Conservation (phyloP, 64 coral and sea anemone species). For the Stichodactyla helianthus region DNA sequence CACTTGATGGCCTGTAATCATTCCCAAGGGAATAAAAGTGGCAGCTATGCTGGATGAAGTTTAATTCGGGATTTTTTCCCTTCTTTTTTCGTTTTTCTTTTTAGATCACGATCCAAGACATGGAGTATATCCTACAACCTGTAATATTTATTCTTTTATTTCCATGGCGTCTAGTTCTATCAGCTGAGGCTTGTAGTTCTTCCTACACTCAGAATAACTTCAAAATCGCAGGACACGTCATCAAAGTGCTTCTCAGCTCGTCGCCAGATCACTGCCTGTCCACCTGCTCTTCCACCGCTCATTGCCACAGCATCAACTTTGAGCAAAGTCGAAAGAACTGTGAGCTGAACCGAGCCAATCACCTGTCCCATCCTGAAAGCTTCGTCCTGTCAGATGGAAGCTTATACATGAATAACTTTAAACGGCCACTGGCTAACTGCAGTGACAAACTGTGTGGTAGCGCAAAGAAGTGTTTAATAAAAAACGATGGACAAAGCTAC, state of each 20-base stretch:
- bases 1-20: too few relatives aligned
- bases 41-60: too few relatives aligned
- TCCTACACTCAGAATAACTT: not conserved
- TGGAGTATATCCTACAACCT: not conserved
- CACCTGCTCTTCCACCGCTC: not conserved
- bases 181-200: not conserved
- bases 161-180: not conserved
- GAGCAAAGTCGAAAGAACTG: not conserved
- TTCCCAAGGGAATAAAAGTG: too few relatives aligned
- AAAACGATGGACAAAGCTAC: not conserved
- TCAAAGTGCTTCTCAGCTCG: not conserved
- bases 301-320: not conserved
- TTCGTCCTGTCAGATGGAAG: not conserved
- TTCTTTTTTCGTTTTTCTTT: not conserved
- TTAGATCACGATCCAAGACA: not conserved
- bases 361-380: not conserved
- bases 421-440: not conserved
- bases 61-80: too few relatives aligned
- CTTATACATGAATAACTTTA: not conserved
- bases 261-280: not conserved
- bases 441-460: not conserved
- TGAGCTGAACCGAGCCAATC: not conserved
- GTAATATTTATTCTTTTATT: not conserved
- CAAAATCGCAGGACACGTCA: not conserved
- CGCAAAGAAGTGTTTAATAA: not conserved